Percentiles rank a stretch among this genome's conserved stretches.
phyloP scores from a whole-genome alignment of 2,888 invertebrate genomes.

The Poecilus cupreus region DNA sequence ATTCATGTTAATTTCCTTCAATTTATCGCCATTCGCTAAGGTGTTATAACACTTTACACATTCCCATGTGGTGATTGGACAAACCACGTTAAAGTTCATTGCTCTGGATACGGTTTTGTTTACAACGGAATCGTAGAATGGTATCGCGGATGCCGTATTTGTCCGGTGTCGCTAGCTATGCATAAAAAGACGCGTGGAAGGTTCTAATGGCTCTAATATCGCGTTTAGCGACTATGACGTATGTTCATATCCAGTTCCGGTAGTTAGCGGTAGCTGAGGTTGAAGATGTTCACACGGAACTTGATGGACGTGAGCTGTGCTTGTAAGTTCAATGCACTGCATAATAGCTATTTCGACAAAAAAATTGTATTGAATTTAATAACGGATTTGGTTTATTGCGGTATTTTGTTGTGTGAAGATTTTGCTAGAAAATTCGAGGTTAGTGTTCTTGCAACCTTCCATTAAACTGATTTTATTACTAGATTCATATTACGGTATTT shows the following conservation, averaged over 20 bases:
- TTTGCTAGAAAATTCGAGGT: not conserved
- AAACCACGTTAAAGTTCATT: constrained; percentile 29
- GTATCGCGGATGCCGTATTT: not conserved
- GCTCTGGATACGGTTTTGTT: constrained; percentile 31
- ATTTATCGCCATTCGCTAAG: constrained; percentile 13
- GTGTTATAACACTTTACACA: constrained; percentile 18
- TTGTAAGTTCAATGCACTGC: not conserved
- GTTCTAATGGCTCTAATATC: not conserved
- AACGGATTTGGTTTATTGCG: constrained; percentile 26
- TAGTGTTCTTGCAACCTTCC: too few species aligned
- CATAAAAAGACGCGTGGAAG: not conserved
- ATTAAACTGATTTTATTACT: too few species aligned
- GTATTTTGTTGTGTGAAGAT: not conserved
- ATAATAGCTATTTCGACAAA: constrained; percentile 20
- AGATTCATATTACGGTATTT: too few species aligned
- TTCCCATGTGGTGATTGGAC: not conserved
- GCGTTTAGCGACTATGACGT: constrained; percentile 2
- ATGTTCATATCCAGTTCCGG: not conserved
- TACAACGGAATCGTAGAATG: not conserved
- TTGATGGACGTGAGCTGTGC: not conserved
- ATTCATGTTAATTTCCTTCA: constrained; percentile 10
- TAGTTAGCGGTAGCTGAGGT: not conserved
- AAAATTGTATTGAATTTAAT: constrained; percentile 32
- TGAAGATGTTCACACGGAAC: constrained; percentile 10
- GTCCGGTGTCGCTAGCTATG: constrained; percentile 12